These are phyloP conservation scores for Aspidiotus rigidus DNA, from an alignment of 2,888 invertebrate species.

Conservation along the genomic window DNA sequence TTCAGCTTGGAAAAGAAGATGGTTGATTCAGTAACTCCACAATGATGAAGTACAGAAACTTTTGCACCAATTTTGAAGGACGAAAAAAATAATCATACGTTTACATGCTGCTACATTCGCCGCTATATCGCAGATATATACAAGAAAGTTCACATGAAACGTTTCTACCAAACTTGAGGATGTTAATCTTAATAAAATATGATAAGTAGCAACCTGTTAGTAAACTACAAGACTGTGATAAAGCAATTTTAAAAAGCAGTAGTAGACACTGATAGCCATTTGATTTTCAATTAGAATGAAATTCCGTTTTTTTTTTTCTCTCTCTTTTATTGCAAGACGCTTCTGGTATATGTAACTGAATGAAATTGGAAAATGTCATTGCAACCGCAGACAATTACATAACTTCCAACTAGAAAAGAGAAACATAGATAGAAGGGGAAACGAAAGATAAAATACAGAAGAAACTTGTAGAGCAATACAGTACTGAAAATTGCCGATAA, in stretches of 20 bases:
- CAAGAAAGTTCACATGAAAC: constrained; percentile 21
- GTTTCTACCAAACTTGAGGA: constrained; percentile 18
- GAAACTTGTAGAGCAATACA: too few species aligned
- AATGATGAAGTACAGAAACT: background rate
- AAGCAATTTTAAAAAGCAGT: constrained; percentile 24
- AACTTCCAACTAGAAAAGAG: background rate
- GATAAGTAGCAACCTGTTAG: constrained; percentile 30
- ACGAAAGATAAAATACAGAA: background rate
- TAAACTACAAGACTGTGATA: constrained; percentile 31
- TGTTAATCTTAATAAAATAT: constrained; percentile 5
- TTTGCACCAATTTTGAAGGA: background rate
- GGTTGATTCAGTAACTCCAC: background rate
- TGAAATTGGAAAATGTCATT: background rate
- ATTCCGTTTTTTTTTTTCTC: too few species aligned
- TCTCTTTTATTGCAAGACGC: background rate
- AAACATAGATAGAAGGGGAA: background rate
- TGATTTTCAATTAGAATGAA: background rate
- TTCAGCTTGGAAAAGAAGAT: background rate
- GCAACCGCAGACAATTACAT: background rate
- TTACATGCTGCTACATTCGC: constrained; percentile 26
- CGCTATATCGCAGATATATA: constrained; percentile 17
- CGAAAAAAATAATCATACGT: constrained; percentile 6
- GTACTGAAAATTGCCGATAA: too few species aligned
- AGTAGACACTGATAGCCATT: constrained; percentile 7
- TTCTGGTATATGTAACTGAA: constrained; percentile 1